These are phyloP conservation scores for Elgonia sp. DNA, from an alignment of 2,888 invertebrate genomes.

Conservation along the genomic window DNA sequence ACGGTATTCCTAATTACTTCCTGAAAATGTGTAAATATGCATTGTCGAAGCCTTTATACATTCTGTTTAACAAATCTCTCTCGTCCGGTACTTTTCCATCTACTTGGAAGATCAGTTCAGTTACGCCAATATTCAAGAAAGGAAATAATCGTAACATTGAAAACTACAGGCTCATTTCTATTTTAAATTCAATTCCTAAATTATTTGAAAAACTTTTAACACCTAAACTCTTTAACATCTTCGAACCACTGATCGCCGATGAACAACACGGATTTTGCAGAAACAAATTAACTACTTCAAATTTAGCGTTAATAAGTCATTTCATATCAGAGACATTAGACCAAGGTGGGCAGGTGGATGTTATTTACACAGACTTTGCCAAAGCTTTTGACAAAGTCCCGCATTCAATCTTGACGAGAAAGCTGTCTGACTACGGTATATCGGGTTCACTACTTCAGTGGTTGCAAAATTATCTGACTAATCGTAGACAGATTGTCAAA, in stretches of 20 bases:
- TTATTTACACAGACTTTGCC: neutral
- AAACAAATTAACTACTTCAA: neutral
- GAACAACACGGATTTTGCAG: neutral
- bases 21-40: neutral
- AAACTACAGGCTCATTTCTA: neutral
- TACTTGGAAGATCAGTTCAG: neutral
- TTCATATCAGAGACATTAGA: neutral
- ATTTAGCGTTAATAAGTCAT: neutral
- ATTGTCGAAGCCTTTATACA: neutral
- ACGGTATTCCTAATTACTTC: neutral
- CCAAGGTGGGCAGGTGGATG: neutral
- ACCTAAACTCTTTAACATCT: neutral
- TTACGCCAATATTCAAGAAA: neutral
- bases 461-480: too few relatives aligned
- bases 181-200: neutral
- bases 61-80: neutral
- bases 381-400: neutral
- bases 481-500: too few relatives aligned
- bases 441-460: neutral
- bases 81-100: neutral
- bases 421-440: neutral
- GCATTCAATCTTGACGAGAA: neutral
- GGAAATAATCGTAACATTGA: neutral
- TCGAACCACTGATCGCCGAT: neutral
- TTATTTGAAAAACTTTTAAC: neutral